phyloP scores from a whole-genome alignment of 1,140 invertebrate species.

The Pseudachorutes palmiensis region DNA sequence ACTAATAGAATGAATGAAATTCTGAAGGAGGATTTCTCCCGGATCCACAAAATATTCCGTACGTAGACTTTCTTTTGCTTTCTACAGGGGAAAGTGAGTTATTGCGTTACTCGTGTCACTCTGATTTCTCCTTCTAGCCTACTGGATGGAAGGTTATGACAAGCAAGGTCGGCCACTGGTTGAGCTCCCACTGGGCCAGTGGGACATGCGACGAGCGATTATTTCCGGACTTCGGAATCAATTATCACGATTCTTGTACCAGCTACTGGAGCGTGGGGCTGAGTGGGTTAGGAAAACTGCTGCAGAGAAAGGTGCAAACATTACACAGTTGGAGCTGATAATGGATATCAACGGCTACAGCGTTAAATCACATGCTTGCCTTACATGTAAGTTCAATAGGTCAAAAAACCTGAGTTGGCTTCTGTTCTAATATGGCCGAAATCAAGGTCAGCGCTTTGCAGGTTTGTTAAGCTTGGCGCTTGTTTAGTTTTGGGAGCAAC shows the following conservation, averaged over 20 bases:
- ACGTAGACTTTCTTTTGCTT: neutral
- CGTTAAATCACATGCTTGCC: neutral
- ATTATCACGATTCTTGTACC: neutral
- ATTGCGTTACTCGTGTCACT: neutral
- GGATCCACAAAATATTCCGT: slow-evolving; percentile 7
- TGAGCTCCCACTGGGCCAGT: neutral
- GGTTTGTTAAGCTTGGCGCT: no score
- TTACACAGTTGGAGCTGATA: neutral
- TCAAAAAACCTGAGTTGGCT: neutral
- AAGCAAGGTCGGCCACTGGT: neutral
- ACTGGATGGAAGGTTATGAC: slow-evolving; percentile 8
- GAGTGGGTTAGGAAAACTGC: neutral
- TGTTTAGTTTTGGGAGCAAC: no score
- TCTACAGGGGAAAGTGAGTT: neutral
- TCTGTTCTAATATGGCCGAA: no score
- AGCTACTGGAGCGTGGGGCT: neutral
- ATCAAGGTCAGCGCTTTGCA: no score
- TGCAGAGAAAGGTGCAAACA: neutral
- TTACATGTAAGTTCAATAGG: neutral
- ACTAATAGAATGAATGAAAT: neutral
- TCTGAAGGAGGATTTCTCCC: neutral
- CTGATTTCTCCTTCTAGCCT: neutral
- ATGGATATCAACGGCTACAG: slow-evolving; percentile 5
- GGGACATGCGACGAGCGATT: neutral
- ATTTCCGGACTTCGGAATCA: neutral